Percentiles rank a stretch among this genome's conserved stretches.
phyloP scores from a whole-genome alignment of 2,888 invertebrate species.

The Drosophila hawaiiensis region DNA sequence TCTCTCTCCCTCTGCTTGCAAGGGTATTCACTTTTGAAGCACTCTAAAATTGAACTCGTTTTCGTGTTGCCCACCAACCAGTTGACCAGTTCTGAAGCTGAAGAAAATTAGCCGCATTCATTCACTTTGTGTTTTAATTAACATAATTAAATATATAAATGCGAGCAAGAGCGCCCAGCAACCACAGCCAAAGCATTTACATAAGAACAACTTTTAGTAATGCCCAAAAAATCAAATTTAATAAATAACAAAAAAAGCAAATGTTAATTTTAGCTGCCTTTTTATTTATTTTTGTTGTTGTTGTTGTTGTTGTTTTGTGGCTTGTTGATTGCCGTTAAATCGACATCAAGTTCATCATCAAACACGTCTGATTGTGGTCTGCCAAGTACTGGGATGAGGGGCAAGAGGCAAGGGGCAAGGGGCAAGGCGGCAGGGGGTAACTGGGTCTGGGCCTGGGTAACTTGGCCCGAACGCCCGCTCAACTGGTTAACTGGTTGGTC shows the following conservation, averaged over 20 bases:
- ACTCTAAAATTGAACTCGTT: constrained; percentile 2
- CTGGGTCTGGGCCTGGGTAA: constrained; percentile 7
- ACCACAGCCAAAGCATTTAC: constrained; percentile 51
- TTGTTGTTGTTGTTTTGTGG: constrained; percentile 20
- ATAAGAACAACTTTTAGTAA: constrained; percentile 77
- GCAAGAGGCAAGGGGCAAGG: background rate
- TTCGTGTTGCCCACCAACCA: background rate
- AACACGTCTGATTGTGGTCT: constrained; percentile 63
- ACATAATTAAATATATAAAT: constrained; percentile 74
- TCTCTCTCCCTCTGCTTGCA: background rate
- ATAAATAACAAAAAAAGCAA: background rate
- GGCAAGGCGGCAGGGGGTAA: background rate
- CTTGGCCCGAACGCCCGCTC: constrained; percentile 47
- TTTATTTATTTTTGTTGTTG: background rate
- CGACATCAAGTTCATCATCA: constrained; percentile 73
- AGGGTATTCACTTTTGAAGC: background rate
- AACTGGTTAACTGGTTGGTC: constrained; percentile 45
- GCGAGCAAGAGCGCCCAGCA: constrained; percentile 56
- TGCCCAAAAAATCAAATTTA: constrained; percentile 26
- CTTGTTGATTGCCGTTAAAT: constrained; percentile 57
- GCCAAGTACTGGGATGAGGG: background rate
- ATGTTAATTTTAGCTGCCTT: constrained; percentile 6
- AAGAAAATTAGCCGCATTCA: constrained; percentile 28
- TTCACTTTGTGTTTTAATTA: constrained; percentile 53
- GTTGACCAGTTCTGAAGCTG: constrained; percentile 39